Conservation (phyloP, 2,888 invertebrate genomes). For the Hymenopus coronatus region DNA sequence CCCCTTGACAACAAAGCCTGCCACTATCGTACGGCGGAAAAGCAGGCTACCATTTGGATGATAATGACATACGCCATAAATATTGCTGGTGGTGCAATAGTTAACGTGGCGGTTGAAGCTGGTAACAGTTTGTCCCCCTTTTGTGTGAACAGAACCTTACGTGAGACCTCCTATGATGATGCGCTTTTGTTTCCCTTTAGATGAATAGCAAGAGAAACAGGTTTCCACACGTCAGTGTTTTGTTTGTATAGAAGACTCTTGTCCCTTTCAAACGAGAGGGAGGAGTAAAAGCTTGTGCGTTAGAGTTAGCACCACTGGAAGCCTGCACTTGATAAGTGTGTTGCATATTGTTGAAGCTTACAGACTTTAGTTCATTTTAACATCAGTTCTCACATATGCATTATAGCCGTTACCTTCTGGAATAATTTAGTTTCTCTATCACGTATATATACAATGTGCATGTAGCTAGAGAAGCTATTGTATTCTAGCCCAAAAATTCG, state of each 20-base stretch:
- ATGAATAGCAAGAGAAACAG: neutral
- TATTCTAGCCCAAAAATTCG: too few relatives aligned
- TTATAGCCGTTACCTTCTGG: too few relatives aligned
- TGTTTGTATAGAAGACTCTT: neutral
- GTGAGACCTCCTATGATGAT: neutral
- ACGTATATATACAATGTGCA: too few relatives aligned
- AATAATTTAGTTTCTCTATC: too few relatives aligned
- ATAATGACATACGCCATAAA: neutral
- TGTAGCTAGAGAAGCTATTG: too few relatives aligned
- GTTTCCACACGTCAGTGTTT: neutral
- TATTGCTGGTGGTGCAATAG: neutral
- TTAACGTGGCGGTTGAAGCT: neutral
- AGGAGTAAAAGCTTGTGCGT: neutral
- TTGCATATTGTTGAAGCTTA: too few relatives aligned
- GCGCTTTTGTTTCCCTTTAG: neutral
- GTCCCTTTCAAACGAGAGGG: neutral
- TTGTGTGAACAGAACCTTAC: neutral
- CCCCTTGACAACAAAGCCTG: too few relatives aligned
- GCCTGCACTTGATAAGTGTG: neutral
- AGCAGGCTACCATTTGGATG: neutral
- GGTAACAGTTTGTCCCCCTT: neutral
- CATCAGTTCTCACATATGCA: too few relatives aligned
- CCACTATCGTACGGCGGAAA: neutral
- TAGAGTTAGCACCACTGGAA: neutral
- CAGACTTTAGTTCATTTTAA: too few relatives aligned